These are phyloP conservation scores for Arctocebus calabarensis DNA, from an alignment of 2,797 vertebrate species.

Conservation along the genomic window DNA sequence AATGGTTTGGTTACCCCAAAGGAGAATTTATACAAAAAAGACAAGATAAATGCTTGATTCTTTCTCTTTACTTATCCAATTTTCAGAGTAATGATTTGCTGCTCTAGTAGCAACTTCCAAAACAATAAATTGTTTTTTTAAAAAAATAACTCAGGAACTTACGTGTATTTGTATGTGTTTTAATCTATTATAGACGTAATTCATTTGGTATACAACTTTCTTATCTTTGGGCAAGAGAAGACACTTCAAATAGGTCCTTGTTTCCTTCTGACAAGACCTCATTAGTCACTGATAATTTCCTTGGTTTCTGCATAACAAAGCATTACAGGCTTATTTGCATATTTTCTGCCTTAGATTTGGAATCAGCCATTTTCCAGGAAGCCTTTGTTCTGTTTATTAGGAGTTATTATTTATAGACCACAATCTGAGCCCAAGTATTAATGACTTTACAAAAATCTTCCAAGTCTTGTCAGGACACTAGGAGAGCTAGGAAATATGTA, in stretches of 20 bases:
- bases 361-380: conserved; percentile 13
- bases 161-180: background rate
- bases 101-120: background rate
- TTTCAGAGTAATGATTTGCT: background rate
- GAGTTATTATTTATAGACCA: background rate
- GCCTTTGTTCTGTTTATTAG: conserved; percentile 1
- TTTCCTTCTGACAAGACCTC: background rate
- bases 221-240: background rate
- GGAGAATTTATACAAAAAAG: background rate
- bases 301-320: background rate
- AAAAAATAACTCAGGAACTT: background rate
- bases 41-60: background rate
- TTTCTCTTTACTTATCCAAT: background rate
- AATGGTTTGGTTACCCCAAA: background rate
- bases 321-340: background rate
- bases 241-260: background rate
- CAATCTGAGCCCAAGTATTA: conserved; percentile 4
- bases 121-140: background rate
- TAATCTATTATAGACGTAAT: background rate
- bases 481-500: background rate
- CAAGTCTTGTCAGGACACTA: background rate
- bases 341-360: background rate
- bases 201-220: background rate
- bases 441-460: conserved; percentile 8
- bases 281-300: background rate